Evolutionary conservation across 2,113 vertebrate genomes (phyloP).

Genomic region (Ammodytes dubius): DNA sequence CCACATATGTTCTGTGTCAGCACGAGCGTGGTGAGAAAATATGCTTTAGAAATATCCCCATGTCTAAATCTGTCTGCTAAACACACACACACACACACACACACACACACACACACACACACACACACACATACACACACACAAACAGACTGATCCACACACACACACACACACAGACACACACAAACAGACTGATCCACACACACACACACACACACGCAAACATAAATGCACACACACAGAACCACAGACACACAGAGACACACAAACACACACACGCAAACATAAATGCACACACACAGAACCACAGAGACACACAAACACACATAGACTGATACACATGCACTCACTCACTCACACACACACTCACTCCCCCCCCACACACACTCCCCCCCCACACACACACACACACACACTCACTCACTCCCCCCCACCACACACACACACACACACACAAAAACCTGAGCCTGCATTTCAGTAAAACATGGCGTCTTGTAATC

Average conservation of each 20-base stretch:
- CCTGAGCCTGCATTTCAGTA: background rate
- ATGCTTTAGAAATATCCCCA: conserved; percentile 5
- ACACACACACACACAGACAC: no score
- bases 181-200: no score
- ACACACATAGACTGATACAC: no score
- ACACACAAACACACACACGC: conserved; percentile 2
- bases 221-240: no score
- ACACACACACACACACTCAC: no score
- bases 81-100: background rate
- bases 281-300: conserved; percentile 46
- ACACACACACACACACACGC: no score
- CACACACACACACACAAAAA: no score
- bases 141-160: conserved; percentile 53
- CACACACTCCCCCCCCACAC: no score
- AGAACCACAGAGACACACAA: no score
- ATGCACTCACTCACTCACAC: no score
- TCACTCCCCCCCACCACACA: no score
- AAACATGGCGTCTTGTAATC: background rate
- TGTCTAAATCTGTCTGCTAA: conserved; percentile 23
- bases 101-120: background rate
- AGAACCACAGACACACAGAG: background rate
- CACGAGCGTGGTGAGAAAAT: conserved; percentile 18
- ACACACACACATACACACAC: background rate
- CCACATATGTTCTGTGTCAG: conserved; percentile 27
- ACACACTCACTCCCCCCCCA: no score